Evolutionary conservation across 2,888 invertebrate species (phyloP).

Genomic region (Idaea aversata): DNA sequence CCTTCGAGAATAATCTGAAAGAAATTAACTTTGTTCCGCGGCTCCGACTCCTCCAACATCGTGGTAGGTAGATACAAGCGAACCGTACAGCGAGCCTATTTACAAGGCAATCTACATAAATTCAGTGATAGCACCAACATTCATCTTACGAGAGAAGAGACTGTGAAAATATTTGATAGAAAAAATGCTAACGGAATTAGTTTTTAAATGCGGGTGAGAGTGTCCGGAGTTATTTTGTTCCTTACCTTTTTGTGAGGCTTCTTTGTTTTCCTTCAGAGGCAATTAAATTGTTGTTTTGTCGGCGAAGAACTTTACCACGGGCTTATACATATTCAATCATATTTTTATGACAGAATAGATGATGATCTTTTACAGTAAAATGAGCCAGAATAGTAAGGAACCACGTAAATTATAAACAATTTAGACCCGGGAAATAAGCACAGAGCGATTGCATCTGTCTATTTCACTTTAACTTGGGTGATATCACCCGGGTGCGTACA

Average conservation of each 20-base stretch:
- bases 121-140: conserved; percentile 9
- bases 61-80: background rate
- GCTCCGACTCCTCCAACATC: background rate
- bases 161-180: background rate
- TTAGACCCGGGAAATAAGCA: too few relatives aligned
- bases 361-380: background rate
- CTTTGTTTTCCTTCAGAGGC: background rate
- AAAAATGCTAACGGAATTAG: background rate
- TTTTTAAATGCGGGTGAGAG: conserved; percentile 1
- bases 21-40: conserved; percentile 20
- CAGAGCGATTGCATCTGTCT: too few relatives aligned
- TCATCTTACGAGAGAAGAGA: conserved; percentile 2
- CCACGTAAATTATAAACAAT: too few relatives aligned
- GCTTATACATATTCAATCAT: background rate
- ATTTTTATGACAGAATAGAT: background rate
- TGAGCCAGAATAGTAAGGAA: background rate
- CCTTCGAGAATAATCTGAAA: conserved; percentile 15
- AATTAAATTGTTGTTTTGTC: background rate
- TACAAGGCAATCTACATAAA: conserved; percentile 25
- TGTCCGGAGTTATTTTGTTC: background rate
- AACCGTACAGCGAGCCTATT: conserved; percentile 10
- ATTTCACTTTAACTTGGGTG: too few relatives aligned
- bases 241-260: background rate
- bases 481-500: too few relatives aligned
- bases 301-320: background rate